Percentiles rank a stretch among this genome's conserved stretches.
Evolutionary conservation across 1,140 invertebrate genomes (phyloP).

Genomic region (Ceratosolen solmsi): DNA sequence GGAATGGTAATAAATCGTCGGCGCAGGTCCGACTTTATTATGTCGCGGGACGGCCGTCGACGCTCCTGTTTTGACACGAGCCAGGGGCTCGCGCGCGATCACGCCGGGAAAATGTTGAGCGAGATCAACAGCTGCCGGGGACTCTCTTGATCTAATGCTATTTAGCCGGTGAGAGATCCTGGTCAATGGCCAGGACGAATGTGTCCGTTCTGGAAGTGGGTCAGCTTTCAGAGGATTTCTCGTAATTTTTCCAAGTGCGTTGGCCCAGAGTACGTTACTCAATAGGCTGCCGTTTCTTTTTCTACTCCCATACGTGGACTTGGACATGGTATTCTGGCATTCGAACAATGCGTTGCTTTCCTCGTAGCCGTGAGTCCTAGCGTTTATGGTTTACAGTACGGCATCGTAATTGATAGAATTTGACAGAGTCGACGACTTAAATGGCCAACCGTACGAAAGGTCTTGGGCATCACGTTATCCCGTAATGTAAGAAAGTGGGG

Average conservation of each 20-base stretch:
- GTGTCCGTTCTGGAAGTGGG: not conserved
- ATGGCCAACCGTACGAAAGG: no score
- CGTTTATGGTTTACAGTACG: not conserved
- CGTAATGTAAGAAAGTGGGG: no score
- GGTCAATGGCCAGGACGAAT: not conserved
- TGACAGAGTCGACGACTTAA: no score
- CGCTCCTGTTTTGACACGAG: slow-evolving; percentile 34
- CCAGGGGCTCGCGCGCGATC: not conserved
- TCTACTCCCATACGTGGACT: not conserved
- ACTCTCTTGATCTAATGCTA: slow-evolving; percentile 9
- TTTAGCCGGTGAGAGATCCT: not conserved
- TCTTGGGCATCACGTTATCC: no score
- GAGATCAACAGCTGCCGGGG: not conserved
- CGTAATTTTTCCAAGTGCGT: not conserved
- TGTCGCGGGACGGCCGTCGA: not conserved
- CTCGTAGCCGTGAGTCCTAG: not conserved
- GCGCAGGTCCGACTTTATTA: slow-evolving; percentile 5
- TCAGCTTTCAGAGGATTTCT: not conserved
- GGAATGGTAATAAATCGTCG: slow-evolving; percentile 16
- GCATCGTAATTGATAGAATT: not conserved
- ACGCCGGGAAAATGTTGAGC: not conserved
- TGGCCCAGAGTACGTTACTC: not conserved
- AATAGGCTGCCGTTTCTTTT: not conserved
- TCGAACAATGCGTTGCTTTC: not conserved
- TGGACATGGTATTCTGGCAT: not conserved